These are phyloP conservation scores for Drosophila merina DNA, from an alignment of 2,888 invertebrate species.

Conservation along the genomic window DNA sequence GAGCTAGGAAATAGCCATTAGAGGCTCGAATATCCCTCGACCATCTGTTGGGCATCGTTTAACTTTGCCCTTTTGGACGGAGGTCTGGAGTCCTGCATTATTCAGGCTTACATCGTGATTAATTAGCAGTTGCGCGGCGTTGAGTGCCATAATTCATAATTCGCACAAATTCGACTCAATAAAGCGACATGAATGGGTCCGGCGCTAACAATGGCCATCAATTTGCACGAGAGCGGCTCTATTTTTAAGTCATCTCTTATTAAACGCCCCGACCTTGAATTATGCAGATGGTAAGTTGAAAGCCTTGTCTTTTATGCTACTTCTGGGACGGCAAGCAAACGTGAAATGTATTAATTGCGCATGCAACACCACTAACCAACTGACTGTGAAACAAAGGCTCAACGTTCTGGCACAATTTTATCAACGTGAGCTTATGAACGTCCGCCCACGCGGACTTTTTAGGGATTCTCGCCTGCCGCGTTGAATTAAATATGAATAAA, in stretches of 20 bases:
- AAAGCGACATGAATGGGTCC: conserved; percentile 20
- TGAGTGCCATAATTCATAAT: conserved; percentile 45
- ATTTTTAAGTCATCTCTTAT: conserved; percentile 25
- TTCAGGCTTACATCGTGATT: conserved; percentile 44
- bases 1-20: conserved; percentile 3
- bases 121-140: conserved; percentile 37
- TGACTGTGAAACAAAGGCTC: conserved; percentile 8
- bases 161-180: conserved; percentile 32
- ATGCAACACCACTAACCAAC: neutral
- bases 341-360: conserved; percentile 30
- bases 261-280: conserved; percentile 17
- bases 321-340: conserved; percentile 13
- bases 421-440: conserved; percentile 47
- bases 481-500: conserved; percentile 36
- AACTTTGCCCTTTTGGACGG: conserved; percentile 42
- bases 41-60: conserved; percentile 45
- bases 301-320: conserved; percentile 3
- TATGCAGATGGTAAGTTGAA: conserved; percentile 18
- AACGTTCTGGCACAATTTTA: conserved; percentile 31
- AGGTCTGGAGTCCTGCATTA: conserved; percentile 32
- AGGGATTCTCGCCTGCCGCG: conserved; percentile 14
- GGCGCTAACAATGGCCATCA: conserved; percentile 37
- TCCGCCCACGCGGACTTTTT: conserved; percentile 28
- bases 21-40: conserved; percentile 23
- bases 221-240: conserved; percentile 18